phyloP scores from a whole-genome alignment of 2,797 vertebrate species.

The Hylomyscus alleni region DNA sequence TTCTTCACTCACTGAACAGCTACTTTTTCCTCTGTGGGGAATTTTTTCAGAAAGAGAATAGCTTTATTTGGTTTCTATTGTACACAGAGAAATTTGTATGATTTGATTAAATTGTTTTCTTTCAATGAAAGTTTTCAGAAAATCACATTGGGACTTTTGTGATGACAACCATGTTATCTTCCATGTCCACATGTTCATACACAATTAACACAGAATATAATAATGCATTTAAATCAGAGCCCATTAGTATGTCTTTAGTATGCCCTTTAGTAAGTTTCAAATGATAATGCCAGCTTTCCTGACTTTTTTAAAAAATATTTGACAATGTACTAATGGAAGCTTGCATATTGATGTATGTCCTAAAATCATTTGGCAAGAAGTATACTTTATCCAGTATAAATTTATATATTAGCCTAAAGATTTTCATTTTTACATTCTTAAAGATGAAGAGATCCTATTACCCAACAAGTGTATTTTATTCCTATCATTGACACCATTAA shows the following conservation, averaged over 20 bases:
- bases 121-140: conserved; percentile 71
- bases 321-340: neutral
- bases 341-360: conserved; percentile 32
- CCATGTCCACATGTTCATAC: conserved; percentile 69
- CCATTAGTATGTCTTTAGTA: conserved; percentile 62
- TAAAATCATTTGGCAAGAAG: conserved; percentile 55
- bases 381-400: neutral
- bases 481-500: neutral
- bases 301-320: neutral
- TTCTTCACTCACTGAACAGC: conserved; percentile 45
- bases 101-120: conserved; percentile 77
- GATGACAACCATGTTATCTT: conserved; percentile 70
- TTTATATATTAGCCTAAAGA: neutral
- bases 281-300: conserved; percentile 6
- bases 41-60: conserved; percentile 56
- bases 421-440: conserved; percentile 62
- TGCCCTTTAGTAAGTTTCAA: too few relatives aligned
- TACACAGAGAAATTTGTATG: conserved; percentile 29
- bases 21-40: conserved; percentile 11
- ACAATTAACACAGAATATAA: conserved; percentile 69
- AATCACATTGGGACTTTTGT: conserved; percentile 51
- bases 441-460: neutral
- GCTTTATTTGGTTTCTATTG: conserved; percentile 46
- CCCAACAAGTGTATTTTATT: conserved; percentile 5
- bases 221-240: conserved; percentile 55